Evolutionary conservation across 2,113 vertebrate genomes (phyloP).

Genomic region (Phylloscopus whistleri): DNA sequence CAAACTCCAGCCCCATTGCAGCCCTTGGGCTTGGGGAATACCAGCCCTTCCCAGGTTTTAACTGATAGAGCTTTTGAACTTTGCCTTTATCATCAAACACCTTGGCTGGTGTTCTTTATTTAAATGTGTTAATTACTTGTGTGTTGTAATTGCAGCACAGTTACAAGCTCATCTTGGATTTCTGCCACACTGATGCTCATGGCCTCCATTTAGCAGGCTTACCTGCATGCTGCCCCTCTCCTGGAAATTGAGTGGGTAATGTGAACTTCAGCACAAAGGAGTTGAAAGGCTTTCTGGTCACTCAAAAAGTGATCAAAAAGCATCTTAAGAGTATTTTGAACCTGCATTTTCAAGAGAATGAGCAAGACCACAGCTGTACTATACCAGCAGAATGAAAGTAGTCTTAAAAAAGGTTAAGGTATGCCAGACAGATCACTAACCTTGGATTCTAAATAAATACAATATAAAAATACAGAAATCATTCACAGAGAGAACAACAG

Average conservation of each 20-base stretch:
- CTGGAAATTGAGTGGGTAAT: background rate
- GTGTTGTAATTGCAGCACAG: background rate
- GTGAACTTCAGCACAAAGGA: background rate
- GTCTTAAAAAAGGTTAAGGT: background rate
- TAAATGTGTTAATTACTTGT: background rate
- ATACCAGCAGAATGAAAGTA: background rate
- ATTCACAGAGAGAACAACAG: background rate
- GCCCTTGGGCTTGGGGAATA: background rate
- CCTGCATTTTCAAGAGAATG: background rate
- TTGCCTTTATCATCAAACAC: background rate
- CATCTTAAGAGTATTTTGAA: background rate
- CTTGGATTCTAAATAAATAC: background rate
- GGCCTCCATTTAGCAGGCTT: background rate
- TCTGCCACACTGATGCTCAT: rapidly evolving
- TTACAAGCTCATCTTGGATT: background rate
- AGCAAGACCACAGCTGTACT: background rate
- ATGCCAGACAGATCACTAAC: background rate
- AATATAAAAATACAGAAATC: background rate
- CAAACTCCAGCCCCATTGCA: background rate
- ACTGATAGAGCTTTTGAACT: background rate
- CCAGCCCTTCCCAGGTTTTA: background rate
- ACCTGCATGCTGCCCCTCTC: background rate
- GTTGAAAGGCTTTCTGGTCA: background rate
- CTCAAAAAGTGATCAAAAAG: background rate
- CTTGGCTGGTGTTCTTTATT: background rate